Percentiles rank a stretch among this genome's conserved stretches.
Conservation (phyloP, 2,888 invertebrate species). For the Portevinia maculata region DNA sequence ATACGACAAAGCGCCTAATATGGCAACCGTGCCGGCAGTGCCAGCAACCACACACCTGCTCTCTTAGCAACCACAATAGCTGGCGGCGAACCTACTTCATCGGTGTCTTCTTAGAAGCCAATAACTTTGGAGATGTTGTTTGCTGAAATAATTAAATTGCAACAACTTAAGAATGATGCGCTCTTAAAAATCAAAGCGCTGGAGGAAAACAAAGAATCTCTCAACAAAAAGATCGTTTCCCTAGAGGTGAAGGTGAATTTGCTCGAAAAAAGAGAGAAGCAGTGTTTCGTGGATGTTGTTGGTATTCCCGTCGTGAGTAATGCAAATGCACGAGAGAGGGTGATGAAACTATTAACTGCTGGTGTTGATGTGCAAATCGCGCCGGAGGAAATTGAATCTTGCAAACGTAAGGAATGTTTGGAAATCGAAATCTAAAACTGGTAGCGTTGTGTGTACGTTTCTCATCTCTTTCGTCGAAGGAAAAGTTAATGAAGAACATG, state of each 20-base stretch:
- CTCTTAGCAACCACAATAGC: background rate
- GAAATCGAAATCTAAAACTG: too few species aligned
- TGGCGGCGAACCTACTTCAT: constrained; percentile 7
- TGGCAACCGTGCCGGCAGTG: too few species aligned
- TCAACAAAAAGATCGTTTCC: constrained; percentile 2
- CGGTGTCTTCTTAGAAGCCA: background rate
- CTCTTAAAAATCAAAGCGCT: constrained; percentile 28
- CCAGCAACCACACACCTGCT: background rate
- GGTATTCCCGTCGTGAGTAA: constrained; percentile 12
- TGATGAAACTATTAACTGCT: constrained; percentile 19
- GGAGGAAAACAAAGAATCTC: constrained; percentile 1
- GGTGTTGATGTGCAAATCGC: constrained; percentile 23
- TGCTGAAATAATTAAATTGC: constrained; percentile 18
- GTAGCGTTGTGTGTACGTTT: too few species aligned
- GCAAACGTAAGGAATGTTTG: too few species aligned
- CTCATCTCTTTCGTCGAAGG: too few species aligned
- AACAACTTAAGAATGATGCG: constrained; percentile 19
- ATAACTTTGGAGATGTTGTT: constrained; percentile 30
- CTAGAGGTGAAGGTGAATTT: constrained; percentile 4
- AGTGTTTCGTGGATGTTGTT: constrained; percentile 24
- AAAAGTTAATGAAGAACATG: too few species aligned
- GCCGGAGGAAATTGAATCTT: constrained; percentile 11
- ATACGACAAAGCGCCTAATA: too few species aligned
- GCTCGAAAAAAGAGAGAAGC: constrained; percentile 22
- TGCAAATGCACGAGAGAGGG: constrained; percentile 10